Evolutionary conservation across 2,888 invertebrate genomes (phyloP).

Genomic region (Chydorus sphaericus): DNA sequence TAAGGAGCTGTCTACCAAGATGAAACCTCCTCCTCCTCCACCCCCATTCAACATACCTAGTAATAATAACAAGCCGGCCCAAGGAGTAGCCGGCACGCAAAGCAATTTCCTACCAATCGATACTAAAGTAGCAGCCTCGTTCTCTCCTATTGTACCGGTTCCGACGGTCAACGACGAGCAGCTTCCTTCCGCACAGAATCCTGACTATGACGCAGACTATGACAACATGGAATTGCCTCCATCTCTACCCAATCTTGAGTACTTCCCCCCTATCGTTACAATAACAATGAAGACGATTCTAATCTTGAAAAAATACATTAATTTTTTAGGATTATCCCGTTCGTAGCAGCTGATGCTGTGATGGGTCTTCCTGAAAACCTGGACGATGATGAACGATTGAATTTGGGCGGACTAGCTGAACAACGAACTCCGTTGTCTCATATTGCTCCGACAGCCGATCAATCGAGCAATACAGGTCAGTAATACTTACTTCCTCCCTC

Average conservation of each 20-base stretch:
- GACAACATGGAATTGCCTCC: constrained; percentile 57
- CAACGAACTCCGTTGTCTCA: not conserved
- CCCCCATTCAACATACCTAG: not conserved
- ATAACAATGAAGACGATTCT: not conserved
- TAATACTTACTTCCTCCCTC: too few species aligned
- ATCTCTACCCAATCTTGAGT: constrained; percentile 45
- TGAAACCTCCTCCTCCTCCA: constrained; percentile 13
- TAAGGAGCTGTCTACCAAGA: not conserved
- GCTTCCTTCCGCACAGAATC: too few species aligned
- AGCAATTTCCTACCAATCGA: not conserved
- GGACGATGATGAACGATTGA: constrained; percentile 1
- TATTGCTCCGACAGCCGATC: not conserved
- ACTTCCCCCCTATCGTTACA: not conserved
- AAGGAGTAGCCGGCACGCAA: too few species aligned
- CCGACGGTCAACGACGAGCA: not conserved
- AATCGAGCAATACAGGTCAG: not conserved
- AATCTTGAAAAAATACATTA: not conserved
- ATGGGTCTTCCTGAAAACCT: constrained; percentile 14
- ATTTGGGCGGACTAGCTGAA: not conserved
- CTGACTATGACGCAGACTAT: constrained; percentile 53
- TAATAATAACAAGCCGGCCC: not conserved
- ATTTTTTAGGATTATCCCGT: constrained; percentile 61
- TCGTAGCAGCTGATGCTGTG: constrained; percentile 70
- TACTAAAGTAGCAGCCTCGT: not conserved
- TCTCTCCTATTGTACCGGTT: not conserved